These are phyloP conservation scores for Poecilia velifera DNA, from an alignment of 2,797 vertebrate genomes.

Conservation along the genomic window DNA sequence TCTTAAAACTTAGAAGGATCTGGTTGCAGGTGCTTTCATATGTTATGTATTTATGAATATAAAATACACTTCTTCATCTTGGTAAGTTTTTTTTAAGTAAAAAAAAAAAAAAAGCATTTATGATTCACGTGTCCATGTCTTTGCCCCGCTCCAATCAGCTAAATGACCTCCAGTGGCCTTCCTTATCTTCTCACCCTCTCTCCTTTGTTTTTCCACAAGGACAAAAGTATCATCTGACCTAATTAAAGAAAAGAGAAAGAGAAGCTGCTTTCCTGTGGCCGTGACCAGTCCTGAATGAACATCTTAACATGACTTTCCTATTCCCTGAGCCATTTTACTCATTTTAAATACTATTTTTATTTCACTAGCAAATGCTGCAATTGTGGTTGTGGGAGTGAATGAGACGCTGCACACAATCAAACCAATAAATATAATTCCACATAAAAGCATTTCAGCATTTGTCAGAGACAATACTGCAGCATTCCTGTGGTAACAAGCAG, in stretches of 20 bases:
- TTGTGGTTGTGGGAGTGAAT: not conserved
- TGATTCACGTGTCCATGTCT: slow-evolving; percentile 26
- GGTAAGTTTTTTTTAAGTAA: not conserved
- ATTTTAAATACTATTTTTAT: not conserved
- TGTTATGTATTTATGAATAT: not conserved
- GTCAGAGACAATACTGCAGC: not conserved
- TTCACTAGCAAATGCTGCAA: not conserved
- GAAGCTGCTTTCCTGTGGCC: slow-evolving; percentile 17
- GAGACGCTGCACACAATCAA: not conserved
- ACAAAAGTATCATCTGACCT: slow-evolving; percentile 31
- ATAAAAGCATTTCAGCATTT: not conserved
- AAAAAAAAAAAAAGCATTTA: not conserved
- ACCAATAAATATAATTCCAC: not conserved
- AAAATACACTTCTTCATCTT: not conserved
- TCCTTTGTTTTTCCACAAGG: not conserved
- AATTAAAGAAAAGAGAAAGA: slow-evolving; percentile 41
- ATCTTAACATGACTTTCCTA: slow-evolving; percentile 43
- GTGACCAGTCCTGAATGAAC: slow-evolving; percentile 32
- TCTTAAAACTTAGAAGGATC: not conserved
- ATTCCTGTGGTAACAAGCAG: slow-evolving; percentile 36
- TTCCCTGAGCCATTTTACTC: slow-evolving; percentile 10
- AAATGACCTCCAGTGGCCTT: slow-evolving; percentile 44
- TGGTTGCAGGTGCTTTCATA: not conserved
- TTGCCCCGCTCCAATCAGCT: slow-evolving; percentile 47
- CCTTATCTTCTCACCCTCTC: slow-evolving; percentile 28